A percentile compares a stretch with the other conserved stretches of the same genome.
These are phyloP conservation scores for Neotoma lepida DNA, from an alignment of 2,113 vertebrate genomes.

Conservation along the genomic window DNA sequence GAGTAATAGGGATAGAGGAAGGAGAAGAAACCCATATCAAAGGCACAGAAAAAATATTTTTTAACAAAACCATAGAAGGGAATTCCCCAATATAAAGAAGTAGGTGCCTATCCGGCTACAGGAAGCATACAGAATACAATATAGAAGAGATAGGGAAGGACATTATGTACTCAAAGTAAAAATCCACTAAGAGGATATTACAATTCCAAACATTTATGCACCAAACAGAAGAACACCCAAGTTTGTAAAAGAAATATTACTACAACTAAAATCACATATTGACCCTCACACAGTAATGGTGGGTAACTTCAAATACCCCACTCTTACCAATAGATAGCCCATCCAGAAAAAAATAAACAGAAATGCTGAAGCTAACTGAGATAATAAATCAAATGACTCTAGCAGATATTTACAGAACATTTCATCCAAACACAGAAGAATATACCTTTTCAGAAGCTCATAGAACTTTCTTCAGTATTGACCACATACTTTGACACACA, in stretches of 20 bases:
- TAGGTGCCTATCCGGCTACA: background rate
- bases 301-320: background rate
- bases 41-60: background rate
- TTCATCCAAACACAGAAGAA: background rate
- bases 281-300: background rate
- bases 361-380: background rate
- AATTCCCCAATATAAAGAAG: background rate
- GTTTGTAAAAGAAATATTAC: background rate
- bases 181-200: background rate
- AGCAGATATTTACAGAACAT: background rate
- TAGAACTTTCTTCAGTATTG: background rate
- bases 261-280: background rate
- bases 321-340: background rate
- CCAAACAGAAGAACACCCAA: background rate
- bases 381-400: background rate
- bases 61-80: background rate
- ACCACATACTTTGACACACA: background rate
- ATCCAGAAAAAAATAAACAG: background rate
- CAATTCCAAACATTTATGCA: background rate
- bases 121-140: background rate
- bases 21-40: background rate
- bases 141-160: background rate
- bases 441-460: background rate
- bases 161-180: background rate
- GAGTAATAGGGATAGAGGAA: background rate